Conservation (phyloP, 2,113 vertebrate species). For the Entosphenus tridentatus region DNA sequence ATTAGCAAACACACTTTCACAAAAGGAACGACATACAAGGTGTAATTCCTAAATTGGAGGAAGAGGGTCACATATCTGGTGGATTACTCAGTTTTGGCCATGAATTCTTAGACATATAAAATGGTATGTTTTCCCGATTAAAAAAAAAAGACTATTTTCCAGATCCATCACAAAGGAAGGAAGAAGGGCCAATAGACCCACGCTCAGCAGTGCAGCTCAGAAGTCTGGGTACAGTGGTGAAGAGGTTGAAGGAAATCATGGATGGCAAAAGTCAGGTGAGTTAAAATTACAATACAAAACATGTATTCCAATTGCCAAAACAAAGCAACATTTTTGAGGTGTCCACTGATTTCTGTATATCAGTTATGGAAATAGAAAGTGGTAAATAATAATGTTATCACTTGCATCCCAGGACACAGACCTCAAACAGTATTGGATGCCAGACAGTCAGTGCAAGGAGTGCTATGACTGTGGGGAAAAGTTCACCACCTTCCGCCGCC, state of each 20-base stretch:
- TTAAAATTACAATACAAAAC: not conserved
- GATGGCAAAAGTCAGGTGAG: conserved; percentile 91
- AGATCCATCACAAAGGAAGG: not conserved
- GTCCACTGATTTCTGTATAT: not conserved
- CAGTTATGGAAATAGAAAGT: not conserved
- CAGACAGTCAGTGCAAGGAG: conserved; percentile 92
- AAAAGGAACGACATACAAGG: not conserved
- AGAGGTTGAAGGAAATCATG: conserved; percentile 96
- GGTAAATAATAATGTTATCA: not conserved
- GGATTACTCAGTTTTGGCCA: too few relatives aligned
- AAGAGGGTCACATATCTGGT: too few relatives aligned
- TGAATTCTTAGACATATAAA: not conserved
- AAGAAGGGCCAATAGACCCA: conserved; percentile 34
- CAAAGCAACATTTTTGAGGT: not conserved
- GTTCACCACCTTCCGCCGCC: conserved; percentile 81
- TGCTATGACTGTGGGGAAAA: conserved; percentile 97
- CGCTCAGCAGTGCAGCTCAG: conserved; percentile 85
- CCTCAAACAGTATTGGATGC: conserved; percentile 99
- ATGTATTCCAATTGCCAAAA: not conserved
- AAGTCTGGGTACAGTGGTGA: conserved; percentile 60
- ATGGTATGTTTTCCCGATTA: not conserved
- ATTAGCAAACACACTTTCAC: not conserved
- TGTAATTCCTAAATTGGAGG: too few relatives aligned
- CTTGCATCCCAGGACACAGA: conserved; percentile 51
- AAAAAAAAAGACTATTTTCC: not conserved